These are phyloP conservation scores for Pheucticus melanocephalus DNA, from an alignment of 2,113 vertebrate genomes.

Conservation along the genomic window DNA sequence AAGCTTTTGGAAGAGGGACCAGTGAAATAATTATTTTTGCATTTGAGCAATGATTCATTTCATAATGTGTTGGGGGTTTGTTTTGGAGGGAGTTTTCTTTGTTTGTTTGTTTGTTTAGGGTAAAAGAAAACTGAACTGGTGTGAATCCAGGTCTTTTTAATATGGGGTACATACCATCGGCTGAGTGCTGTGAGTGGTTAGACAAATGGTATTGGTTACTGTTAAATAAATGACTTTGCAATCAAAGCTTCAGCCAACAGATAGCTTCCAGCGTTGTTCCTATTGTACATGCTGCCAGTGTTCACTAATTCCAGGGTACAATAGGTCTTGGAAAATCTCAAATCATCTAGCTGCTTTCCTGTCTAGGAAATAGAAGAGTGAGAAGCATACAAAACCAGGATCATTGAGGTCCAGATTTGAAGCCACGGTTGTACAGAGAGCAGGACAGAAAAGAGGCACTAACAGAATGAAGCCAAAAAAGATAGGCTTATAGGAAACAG, in stretches of 20 bases:
- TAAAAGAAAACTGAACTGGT: background rate
- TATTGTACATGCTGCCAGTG: background rate
- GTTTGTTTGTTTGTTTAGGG: too few relatives aligned
- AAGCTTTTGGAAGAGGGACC: background rate
- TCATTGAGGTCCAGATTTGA: background rate
- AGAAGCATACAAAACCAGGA: background rate
- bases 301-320: background rate
- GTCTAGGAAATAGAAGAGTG: background rate
- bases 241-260: background rate
- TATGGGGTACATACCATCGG: background rate
- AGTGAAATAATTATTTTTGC: background rate
- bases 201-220: background rate
- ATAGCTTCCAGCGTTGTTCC: background rate
- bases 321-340: background rate
- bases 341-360: background rate
- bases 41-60: background rate
- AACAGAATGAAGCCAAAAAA: background rate
- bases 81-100: background rate
- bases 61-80: background rate
- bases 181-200: background rate
- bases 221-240: background rate
- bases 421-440: background rate
- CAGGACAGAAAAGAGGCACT: background rate
- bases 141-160: background rate
- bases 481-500: background rate